These are phyloP conservation scores for Equus quagga DNA, from an alignment of 2,113 vertebrate genomes.

Conservation along the genomic window DNA sequence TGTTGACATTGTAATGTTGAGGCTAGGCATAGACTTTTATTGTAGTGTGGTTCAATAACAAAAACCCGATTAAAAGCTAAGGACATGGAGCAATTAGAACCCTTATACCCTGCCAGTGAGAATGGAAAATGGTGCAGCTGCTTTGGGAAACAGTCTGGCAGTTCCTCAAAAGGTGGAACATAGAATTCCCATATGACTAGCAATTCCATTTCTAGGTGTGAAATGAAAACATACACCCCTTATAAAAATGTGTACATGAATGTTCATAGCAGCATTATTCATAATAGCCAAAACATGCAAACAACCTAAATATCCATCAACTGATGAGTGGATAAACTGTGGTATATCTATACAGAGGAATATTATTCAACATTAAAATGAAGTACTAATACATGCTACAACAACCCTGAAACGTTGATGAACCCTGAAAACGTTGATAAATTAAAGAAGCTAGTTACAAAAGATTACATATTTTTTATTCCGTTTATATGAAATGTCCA, in stretches of 20 bases:
- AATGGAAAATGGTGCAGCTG: background rate
- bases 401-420: background rate
- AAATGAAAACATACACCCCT: background rate
- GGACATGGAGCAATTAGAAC: background rate
- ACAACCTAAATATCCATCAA: background rate
- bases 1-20: conserved; percentile 57
- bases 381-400: background rate
- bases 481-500: background rate
- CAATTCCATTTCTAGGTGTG: background rate
- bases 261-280: background rate
- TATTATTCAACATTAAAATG: conserved; percentile 12
- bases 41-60: background rate
- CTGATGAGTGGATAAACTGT: background rate
- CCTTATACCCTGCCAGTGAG: background rate
- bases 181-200: background rate
- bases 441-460: background rate
- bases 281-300: background rate
- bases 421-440: background rate
- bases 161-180: background rate
- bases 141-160: background rate
- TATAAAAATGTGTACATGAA: background rate
- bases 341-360: background rate
- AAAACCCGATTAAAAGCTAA: conserved; percentile 41
- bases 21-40: background rate
- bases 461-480: background rate